Evolutionary conservation across 2,888 invertebrate genomes (phyloP), one percentile per base, ranked within the genome.

Genomic region (Apocheima hispidaria): DNA sequence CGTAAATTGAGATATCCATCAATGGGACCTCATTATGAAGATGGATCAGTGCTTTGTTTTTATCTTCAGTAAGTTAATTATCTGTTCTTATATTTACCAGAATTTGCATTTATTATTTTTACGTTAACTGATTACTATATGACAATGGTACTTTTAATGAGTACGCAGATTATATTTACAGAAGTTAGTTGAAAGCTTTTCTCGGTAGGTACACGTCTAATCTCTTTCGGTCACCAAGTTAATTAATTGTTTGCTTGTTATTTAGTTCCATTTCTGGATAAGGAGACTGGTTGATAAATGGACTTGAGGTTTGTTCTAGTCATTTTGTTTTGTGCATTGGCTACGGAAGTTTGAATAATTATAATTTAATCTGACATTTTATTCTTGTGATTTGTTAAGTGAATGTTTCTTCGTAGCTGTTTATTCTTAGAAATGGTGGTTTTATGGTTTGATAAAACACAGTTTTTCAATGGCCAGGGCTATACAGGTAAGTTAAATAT

Each of bases 21-120:
- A 66, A 78, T 79, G 78, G 73, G 60, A 68, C 54, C 64, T 61
- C 65, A 76, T 58, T 21, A 79, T 79, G 78, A 71, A 73, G 68
- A 56, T 66, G 60, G 70, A 71, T 72, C 66, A 60, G 23, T 55
- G 61, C 28, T 61, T 63, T 67, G 62, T 73, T 51, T 63, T 70
- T 56, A 48, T 78, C 63, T 73, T 78, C 60, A 77, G 80, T 74
- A 46, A 67, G 68, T 69, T 49, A 14, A 40, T 6, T 55, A 35
- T 4, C 14, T 2, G 20, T 46, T 44, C 7, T 16, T 16, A 16
- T 46, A n/a, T n/a, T 28, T 49, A 35, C 4, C 1, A 21, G 2
- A 6, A 14, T 16, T 16, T 23, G 26, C 4, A 12, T 14, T 5
- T 48, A 20, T 33, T 20, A 48, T 10, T 26, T 44, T 10, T 33